Conservation (phyloP, 2,888 invertebrate genomes). For the Morpho helenor region DNA sequence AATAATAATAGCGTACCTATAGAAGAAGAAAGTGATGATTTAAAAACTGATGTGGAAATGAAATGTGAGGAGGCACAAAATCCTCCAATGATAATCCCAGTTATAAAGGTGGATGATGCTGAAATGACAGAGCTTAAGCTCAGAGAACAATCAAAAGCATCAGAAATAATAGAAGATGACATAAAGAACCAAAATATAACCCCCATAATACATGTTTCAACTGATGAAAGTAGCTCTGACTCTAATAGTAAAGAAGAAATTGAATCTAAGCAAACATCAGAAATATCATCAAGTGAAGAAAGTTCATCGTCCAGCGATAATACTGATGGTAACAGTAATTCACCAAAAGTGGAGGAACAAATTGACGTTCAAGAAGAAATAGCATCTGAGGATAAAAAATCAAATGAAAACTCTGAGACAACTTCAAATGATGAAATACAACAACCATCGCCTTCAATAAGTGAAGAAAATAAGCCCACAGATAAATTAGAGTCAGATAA, state of each 20-base stretch:
- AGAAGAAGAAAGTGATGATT: conserved; percentile 23
- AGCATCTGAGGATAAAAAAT: conserved; percentile 23
- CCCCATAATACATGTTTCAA: conserved; percentile 16
- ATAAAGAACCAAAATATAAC: conserved; percentile 36
- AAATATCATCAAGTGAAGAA: conserved; percentile 67
- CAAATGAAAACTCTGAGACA: conserved; percentile 28
- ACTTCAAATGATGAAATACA: conserved; percentile 14
- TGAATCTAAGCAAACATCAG: conserved; percentile 55
- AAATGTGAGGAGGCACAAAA: conserved; percentile 35
- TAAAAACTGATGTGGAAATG: conserved; percentile 50
- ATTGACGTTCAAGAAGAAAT: conserved; percentile 29
- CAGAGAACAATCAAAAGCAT: conserved; percentile 41
- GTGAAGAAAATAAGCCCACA: conserved; percentile 29
- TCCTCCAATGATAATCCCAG: conserved; percentile 51
- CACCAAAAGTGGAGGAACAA: conserved; percentile 55
- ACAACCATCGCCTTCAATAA: conserved; percentile 31
- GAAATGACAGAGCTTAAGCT: conserved; percentile 66
- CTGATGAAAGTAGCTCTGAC: conserved; percentile 61
- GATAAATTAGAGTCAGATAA: conserved; percentile 52
- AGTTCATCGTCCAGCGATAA: conserved; percentile 71
- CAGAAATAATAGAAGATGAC: conserved; percentile 32
- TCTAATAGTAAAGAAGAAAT: conserved; percentile 54
- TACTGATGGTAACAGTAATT: conserved; percentile 67
- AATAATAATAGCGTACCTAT: conserved; percentile 32
- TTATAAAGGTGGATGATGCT: conserved; percentile 66